Conservation (phyloP, 2,888 invertebrate species). For the Caenorhabditis angaria region DNA sequence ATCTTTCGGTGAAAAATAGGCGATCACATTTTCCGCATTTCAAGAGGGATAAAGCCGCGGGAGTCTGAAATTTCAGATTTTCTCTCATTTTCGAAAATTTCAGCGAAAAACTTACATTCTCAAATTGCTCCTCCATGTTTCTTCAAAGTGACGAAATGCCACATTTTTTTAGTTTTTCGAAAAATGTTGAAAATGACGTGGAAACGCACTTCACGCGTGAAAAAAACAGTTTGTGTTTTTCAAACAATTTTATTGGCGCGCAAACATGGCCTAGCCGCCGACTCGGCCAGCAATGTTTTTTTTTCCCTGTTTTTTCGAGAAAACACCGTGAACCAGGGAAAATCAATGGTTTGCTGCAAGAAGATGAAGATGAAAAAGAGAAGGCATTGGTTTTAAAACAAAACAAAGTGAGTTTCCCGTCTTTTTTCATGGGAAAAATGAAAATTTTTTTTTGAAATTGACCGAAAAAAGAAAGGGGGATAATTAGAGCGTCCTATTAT, state of each 20-base stretch:
- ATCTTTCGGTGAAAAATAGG: conserved; percentile 11
- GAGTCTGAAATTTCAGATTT: too few relatives aligned
- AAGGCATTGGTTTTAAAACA: not conserved
- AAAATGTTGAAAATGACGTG: too few relatives aligned
- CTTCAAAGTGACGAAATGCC: too few relatives aligned
- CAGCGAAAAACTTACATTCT: too few relatives aligned
- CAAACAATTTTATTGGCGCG: not conserved
- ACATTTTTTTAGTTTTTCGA: too few relatives aligned
- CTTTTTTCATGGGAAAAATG: not conserved
- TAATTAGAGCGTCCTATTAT: not conserved
- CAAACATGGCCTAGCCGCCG: not conserved
- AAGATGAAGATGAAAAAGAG: not conserved
- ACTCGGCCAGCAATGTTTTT: not conserved
- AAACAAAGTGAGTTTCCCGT: not conserved
- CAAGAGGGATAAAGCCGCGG: not conserved
- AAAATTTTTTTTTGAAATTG: not conserved
- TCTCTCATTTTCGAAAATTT: not conserved
- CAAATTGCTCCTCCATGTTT: too few relatives aligned
- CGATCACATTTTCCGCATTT: conserved; percentile 19
- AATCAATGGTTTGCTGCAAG: not conserved
- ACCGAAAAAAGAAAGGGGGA: not conserved
- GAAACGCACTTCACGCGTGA: not conserved
- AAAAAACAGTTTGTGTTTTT: not conserved
- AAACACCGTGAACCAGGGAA: not conserved
- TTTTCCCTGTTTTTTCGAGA: too few relatives aligned